Percentiles rank a stretch among this genome's conserved stretches.
phyloP scores from a whole-genome alignment of 2,888 invertebrate genomes.

The Drosophila antonietae region DNA sequence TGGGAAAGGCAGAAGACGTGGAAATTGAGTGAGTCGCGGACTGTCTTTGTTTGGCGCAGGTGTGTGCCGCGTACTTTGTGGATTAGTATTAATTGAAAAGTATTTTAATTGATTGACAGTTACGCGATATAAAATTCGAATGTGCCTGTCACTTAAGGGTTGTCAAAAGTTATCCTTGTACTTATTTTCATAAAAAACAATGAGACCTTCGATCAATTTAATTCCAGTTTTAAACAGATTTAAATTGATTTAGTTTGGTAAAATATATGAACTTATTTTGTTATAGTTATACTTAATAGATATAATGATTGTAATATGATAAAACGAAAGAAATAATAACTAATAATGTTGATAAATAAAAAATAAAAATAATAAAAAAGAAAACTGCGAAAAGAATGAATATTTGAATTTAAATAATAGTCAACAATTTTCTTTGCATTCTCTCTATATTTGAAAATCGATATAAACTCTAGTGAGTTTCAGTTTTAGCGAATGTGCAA shows the following conservation, averaged over 20 bases:
- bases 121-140: neutral
- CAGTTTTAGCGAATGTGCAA: neutral
- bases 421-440: neutral
- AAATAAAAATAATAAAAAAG: too few relatives aligned
- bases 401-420: too few relatives aligned
- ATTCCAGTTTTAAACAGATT: neutral
- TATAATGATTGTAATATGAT: too few relatives aligned
- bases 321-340: too few relatives aligned
- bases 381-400: too few relatives aligned
- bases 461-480: neutral
- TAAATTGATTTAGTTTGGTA: neutral
- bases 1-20: neutral
- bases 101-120: conserved; percentile 51
- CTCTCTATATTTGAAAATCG: neutral
- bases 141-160: conserved; percentile 5
- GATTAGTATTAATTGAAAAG: conserved; percentile 42
- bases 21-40: conserved; percentile 18
- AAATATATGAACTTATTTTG: too few relatives aligned
- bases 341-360: too few relatives aligned
- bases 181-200: too few relatives aligned
- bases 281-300: too few relatives aligned
- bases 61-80: conserved; percentile 5
- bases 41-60: conserved; percentile 29
- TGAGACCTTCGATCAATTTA: too few relatives aligned
- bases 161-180: neutral